phyloP scores from a whole-genome alignment of 2,113 vertebrate species.

The Lophochroa leadbeateri region DNA sequence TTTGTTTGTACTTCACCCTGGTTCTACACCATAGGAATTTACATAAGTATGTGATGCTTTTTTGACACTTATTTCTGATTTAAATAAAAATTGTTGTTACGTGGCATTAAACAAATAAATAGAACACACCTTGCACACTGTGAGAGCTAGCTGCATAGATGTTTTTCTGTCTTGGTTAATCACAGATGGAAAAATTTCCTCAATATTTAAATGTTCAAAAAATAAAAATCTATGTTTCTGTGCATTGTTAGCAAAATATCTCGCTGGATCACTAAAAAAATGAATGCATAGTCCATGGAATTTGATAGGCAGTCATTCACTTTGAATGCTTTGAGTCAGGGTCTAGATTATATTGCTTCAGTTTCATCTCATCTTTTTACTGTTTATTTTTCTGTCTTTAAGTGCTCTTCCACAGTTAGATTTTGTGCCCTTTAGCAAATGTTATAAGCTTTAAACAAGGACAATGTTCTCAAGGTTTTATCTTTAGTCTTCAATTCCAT shows the following conservation, averaged over 20 bases:
- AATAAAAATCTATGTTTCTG: not conserved
- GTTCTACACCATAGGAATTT: not conserved
- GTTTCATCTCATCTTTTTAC: not conserved
- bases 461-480: not conserved
- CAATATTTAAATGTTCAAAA: not conserved
- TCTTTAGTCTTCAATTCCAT: not conserved
- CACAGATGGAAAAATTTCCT: not conserved
- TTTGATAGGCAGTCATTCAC: not conserved
- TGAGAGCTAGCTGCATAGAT: not conserved
- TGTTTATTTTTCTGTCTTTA: not conserved
- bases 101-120: not conserved
- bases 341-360: not conserved
- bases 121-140: not conserved
- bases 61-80: not conserved
- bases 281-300: not conserved
- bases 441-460: not conserved
- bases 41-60: not conserved
- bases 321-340: not conserved
- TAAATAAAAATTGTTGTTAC: not conserved
- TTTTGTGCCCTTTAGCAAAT: not conserved
- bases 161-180: not conserved
- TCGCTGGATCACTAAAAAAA: not conserved
- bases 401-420: not conserved
- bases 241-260: not conserved
- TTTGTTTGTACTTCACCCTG: not conserved